Evolutionary conservation across 2,888 invertebrate genomes (phyloP).

Genomic region (Stegana nigrithorax): DNA sequence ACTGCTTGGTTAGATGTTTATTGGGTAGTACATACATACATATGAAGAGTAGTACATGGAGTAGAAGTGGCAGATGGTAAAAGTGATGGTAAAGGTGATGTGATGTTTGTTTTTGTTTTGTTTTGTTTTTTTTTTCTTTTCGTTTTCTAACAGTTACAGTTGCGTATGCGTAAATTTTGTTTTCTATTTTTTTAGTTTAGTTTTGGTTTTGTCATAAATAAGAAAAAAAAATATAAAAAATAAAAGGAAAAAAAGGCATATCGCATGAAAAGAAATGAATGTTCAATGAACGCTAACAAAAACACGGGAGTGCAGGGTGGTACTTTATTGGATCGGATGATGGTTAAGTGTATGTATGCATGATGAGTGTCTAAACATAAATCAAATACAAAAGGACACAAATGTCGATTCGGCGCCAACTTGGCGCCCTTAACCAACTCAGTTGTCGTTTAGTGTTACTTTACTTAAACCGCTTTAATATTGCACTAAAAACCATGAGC

Average conservation of each 20-base stretch:
- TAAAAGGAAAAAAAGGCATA: background rate
- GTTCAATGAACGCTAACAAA: background rate
- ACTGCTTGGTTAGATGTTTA: conserved; percentile 73
- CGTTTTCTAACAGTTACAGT: background rate
- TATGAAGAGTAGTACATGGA: conserved; percentile 12
- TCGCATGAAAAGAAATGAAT: background rate
- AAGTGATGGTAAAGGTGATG: background rate
- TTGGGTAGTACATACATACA: conserved; percentile 29
- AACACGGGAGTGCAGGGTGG: background rate
- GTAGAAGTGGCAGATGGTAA: conserved; percentile 9
- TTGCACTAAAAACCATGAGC: conserved; percentile 45
- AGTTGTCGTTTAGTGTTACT: too few species aligned
- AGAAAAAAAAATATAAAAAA: background rate
- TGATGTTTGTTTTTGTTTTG: too few species aligned
- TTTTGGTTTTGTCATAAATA: background rate
- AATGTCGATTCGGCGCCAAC: too few species aligned
- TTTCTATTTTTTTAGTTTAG: too few species aligned
- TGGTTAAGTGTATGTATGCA: background rate
- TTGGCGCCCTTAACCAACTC: too few species aligned
- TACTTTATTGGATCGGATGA: background rate
- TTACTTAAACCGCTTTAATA: conserved; percentile 44
- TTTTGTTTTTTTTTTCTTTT: background rate
- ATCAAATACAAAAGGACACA: conserved; percentile 12
- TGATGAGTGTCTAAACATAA: conserved; percentile 7
- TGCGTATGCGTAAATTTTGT: conserved; percentile 10